phyloP scores from a whole-genome alignment of 2,888 invertebrate species.

The Laspeyria flexula region DNA sequence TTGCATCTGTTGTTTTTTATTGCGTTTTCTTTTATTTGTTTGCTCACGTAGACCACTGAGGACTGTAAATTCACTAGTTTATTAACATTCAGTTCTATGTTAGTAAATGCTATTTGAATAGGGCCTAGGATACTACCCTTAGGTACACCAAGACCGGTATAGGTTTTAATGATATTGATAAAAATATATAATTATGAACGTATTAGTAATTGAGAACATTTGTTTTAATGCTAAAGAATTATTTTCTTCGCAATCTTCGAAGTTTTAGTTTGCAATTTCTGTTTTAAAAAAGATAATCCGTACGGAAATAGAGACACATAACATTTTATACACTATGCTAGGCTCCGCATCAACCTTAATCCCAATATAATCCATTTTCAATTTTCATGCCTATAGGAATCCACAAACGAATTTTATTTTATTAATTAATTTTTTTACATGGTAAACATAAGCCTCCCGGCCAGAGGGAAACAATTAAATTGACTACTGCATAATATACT shows the following conservation, averaged over 20 bases:
- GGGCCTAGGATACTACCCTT: too few relatives aligned
- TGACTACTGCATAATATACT: slow-evolving; percentile 74
- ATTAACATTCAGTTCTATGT: too few relatives aligned
- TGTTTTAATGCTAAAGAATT: too few relatives aligned
- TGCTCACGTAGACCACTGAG: background rate
- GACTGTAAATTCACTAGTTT: too few relatives aligned
- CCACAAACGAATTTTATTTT: slow-evolving; percentile 11
- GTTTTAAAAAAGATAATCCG: too few relatives aligned
- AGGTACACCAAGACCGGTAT: too few relatives aligned
- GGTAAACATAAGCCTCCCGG: slow-evolving; percentile 36
- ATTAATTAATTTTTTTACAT: slow-evolving; percentile 36
- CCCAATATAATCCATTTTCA: background rate
- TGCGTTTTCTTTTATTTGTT: background rate
- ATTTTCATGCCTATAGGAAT: background rate
- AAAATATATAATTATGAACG: too few relatives aligned
- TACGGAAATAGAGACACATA: background rate
- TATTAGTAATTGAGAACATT: too few relatives aligned
- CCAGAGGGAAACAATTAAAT: slow-evolving; percentile 56
- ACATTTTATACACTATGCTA: background rate
- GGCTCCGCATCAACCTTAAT: background rate
- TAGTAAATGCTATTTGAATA: too few relatives aligned
- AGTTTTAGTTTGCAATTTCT: too few relatives aligned
- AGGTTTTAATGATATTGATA: too few relatives aligned
- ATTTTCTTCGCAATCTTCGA: too few relatives aligned
- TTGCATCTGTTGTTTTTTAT: background rate